These are phyloP conservation scores for Aphaenogaster floridana DNA, from an alignment of 1,140 invertebrate species.

Conservation along the genomic window DNA sequence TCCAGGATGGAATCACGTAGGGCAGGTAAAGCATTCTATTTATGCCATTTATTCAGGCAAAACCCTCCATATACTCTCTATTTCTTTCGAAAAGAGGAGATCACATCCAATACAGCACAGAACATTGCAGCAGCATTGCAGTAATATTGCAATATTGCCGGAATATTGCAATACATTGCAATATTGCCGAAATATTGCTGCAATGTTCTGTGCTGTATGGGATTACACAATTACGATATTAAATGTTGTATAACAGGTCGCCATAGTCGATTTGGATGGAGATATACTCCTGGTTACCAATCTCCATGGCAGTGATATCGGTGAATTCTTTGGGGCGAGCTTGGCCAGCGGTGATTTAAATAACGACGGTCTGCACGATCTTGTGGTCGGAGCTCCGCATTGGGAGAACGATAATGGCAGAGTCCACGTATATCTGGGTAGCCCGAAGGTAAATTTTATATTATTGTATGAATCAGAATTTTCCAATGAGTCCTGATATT, in stretches of 20 bases:
- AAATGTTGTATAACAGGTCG: slow-evolving; percentile 64
- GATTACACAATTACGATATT: not conserved
- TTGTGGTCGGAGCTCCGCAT: slow-evolving; percentile 92
- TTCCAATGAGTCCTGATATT: not conserved
- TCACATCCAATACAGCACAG: not conserved
- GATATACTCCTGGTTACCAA: slow-evolving; percentile 71
- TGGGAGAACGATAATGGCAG: slow-evolving; percentile 88
- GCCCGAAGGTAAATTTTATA: slow-evolving; percentile 63
- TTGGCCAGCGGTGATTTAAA: slow-evolving; percentile 91
- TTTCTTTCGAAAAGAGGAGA: not conserved
- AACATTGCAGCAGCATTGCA: too few species aligned
- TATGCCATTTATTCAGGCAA: not conserved
- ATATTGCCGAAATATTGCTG: too few species aligned
- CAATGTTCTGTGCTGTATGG: too few species aligned
- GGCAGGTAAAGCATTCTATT: slow-evolving; percentile 77
- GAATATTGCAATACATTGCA: too few species aligned
- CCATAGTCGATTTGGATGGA: slow-evolving; percentile 75
- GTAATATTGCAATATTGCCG: too few species aligned
- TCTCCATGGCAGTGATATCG: slow-evolving; percentile 88
- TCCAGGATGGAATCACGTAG: slow-evolving; percentile 86
- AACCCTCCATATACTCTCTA: not conserved
- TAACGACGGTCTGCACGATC: slow-evolving; percentile 90
- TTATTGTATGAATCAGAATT: not conserved
- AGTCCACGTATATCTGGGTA: slow-evolving; percentile 88
- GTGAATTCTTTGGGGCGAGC: slow-evolving; percentile 92